Evolutionary conservation across 2,797 vertebrate genomes (phyloP), one percentile per base, ranked within the genome.

Genomic region (Centropyge bicolor): DNA sequence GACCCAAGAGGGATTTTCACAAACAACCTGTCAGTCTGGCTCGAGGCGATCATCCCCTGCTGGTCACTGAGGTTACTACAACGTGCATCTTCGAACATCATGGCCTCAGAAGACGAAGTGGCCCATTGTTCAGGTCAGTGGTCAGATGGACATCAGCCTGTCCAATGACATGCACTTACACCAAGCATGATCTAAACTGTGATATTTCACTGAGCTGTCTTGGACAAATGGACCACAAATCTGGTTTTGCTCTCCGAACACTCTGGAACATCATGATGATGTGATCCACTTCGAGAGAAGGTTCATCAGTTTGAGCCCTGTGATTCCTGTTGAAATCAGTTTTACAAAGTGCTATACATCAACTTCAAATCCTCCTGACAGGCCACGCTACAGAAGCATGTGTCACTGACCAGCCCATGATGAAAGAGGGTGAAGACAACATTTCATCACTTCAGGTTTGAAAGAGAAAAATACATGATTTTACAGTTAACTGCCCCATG

Each of bases 61-160:
- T 82, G 83, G 77, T 91, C 89, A 88, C 88, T 76, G 83, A 91
- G 85, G 89, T 83, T 85, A 93, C 94, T 88, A 92, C 87, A 90
- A 68, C 40, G 49, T 73, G 74, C 73, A 84, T 79, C 85, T 85
- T 85, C 81, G 70, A 83, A 81, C 68, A 83, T 82, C 46, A 27
- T 76, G 76, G 63, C 61, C 75, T 76, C 57, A 57, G 76, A 63
- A 73, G 73, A 68, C 66, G 13, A 74, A 70, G 40, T 70, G 52
- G 54, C 62, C 64, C 65, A 4, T 59, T 66, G 43, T 69, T 79
- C 57, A 43, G 66, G 36, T 71, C 48, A 57, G 35, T 20, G 36
- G 20, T 75, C 16, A 40, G 48, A 54, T 49, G 52, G 62, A 79
- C 36, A 31, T 57, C 22, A 78, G 6, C 31, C 24, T 8, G 27